phyloP scores from a whole-genome alignment of 2,888 invertebrate species.

The Sycophila texana region DNA sequence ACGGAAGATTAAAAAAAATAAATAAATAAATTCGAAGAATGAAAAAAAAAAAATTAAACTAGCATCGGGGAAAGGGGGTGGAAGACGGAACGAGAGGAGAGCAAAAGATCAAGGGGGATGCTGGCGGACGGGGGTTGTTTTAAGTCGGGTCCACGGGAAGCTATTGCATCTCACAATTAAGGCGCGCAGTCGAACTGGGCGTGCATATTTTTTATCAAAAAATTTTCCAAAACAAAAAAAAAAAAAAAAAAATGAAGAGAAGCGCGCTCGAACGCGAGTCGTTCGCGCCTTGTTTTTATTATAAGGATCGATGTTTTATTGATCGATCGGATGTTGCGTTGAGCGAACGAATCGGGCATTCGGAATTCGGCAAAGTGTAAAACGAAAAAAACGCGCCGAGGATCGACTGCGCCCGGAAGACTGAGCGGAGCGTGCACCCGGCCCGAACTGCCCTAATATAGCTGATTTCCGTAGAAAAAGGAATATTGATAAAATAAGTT shows the following conservation, averaged over 20 bases:
- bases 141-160: conserved; percentile 8
- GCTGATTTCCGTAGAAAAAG: neutral
- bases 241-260: neutral
- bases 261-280: neutral
- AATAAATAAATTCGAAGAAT: conserved; percentile 32
- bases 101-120: neutral
- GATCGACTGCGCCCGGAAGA: conserved; percentile 7
- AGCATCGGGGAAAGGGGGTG: conserved; percentile 16
- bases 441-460: neutral
- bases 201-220: conserved; percentile 21
- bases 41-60: conserved; percentile 35
- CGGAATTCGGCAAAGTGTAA: conserved; percentile 11
- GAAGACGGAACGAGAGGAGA: conserved; percentile 7
- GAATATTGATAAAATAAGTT: neutral
- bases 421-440: neutral
- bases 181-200: conserved; percentile 10
- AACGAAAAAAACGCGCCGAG: too few relatives aligned
- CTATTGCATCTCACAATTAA: neutral
- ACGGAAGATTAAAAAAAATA: conserved; percentile 12
- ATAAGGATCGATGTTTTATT: neutral
- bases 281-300: conserved; percentile 2
- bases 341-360: conserved; percentile 23
- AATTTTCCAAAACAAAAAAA: neutral
- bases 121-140: neutral
- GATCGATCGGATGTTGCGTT: neutral